A percentile compares a stretch with the other conserved stretches of the same genome.
Conservation (phyloP, 2,113 vertebrate species). For the Actenoides lindsayi region DNA sequence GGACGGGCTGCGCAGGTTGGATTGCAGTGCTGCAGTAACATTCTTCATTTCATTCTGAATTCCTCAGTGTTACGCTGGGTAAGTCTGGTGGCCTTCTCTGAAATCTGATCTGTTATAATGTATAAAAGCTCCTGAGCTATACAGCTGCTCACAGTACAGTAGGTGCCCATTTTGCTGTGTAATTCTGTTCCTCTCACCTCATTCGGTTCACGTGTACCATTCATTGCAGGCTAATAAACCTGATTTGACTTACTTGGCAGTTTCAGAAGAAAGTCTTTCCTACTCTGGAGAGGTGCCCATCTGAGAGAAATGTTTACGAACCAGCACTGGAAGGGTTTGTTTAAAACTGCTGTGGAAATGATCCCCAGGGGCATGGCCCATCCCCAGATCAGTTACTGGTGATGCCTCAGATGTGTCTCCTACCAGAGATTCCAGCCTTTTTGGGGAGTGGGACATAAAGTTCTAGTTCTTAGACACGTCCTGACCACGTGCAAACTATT, state of each 20-base stretch:
- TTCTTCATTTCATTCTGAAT: conserved; percentile 41
- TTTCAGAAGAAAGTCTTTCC: neutral
- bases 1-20: neutral
- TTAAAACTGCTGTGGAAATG: neutral
- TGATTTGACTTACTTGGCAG: neutral
- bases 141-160: neutral
- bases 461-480: neutral
- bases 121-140: neutral
- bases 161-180: neutral
- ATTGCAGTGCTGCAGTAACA: neutral
- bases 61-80: neutral
- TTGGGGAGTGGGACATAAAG: neutral
- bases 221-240: neutral
- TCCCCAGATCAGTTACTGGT: neutral
- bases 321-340: neutral
- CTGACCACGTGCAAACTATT: neutral
- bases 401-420: neutral
- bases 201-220: neutral
- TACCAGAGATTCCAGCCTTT: neutral
- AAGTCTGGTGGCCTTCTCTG: neutral
- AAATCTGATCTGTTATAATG: neutral
- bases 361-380: neutral
- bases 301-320: neutral
- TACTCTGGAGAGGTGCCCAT: neutral
- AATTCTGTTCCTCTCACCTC: neutral